Base-by-base conservation (phyloP, 2,113 vertebrate genomes). In the Malurus melanocephalus region DNA sequence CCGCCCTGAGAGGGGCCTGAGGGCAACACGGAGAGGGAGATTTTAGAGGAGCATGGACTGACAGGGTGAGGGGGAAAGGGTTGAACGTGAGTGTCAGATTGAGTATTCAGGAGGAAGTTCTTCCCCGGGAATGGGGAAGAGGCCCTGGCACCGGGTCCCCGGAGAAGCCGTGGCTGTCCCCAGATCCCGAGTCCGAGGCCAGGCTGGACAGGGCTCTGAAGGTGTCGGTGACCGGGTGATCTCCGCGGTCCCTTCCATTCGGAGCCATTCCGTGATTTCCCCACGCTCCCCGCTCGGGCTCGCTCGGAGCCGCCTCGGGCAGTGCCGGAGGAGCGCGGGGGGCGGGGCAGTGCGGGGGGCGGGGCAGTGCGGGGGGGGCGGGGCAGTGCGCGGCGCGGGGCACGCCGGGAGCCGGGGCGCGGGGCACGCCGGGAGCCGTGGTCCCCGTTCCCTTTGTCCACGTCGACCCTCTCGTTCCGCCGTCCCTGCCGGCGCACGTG, bases 381-480 rank as follows among this genome's bases (percentile, higher is more conserved):
- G 46, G 55, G 13, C 18, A 18, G 10, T 11, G 38, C 38, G 38
- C 10, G 23, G 26, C 11, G 26, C 9, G 17, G 5, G 45, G 94
- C 74, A 85, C 42, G 15, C 62, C 49, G 95, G 96, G 88, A 92
- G 7, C 17, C 32, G 52, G 53, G 23, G 56, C 56, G 57, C 57
- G 57, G 57, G 16, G 57, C 57, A 60, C 16, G 57, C 59, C 46
- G 95, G 95, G 89, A 92, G 6, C 0, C 9, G 95, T 88, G 91
- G 96, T 97, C 62, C 38, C 35, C 66, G 86, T 46, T 79, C 85
- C 85, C 79, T 80, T 92, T 89, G 96, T 68, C 93, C 94, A 97
- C 97, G 96, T 96, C 84, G 83, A n/a, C 93, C 15, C 66, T 76
- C 60, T 57, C 7, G 27, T n/a, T 17, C n/a, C 11, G 67, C 28